Evolutionary conservation across 2,113 vertebrate species (phyloP), one percentile per base, ranked within the genome.

Genomic region (Vidua macroura): DNA sequence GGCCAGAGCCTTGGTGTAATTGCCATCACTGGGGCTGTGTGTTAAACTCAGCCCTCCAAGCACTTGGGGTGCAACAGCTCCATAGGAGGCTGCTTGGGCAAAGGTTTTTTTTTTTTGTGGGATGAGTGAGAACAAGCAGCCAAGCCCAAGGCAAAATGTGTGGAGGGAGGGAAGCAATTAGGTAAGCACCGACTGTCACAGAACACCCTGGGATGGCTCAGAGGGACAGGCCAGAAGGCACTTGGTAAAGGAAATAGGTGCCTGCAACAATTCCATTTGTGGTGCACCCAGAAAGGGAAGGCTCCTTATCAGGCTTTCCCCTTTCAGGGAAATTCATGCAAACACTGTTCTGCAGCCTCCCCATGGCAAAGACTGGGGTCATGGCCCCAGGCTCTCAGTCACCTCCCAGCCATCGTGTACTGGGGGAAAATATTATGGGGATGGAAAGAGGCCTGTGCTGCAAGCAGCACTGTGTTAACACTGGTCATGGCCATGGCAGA

Each of bases 401-500:
- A 51, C 10, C n/a, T 79, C 74, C 30, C 37, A 12, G 25, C 28
- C 41, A 6, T 23, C 5, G 0, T 2, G 13, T 22, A 8, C 55
- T 27, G 46, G 39, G 69, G 56, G 41, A 51, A 72, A 87, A 39
- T 1, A 22, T 4, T 3, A 3, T 2, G 3, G 25, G 28, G 19
- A 5, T 31, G 49, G 66, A 24, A 59, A n/a, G 17, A 37, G 56
- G 7, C 28, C 27, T 3, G 28, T 28, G 72, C 62, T 72, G 75
- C 30, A 41, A 62, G 41, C 39, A 27, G 21, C 63, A 21, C 44
- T 11, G 33, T 15, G 52, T 18, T 49, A 56, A 9, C 52, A 24
- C 7, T 0, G 2, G 14, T 12, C 3, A 0, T 12, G 73, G 74
- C 44, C 13, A 5, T 1, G 2, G 55, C 59, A 64, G 27, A 30